These are phyloP conservation scores for Lapara coniferarum DNA, from an alignment of 2,888 invertebrate species.

Conservation along the genomic window DNA sequence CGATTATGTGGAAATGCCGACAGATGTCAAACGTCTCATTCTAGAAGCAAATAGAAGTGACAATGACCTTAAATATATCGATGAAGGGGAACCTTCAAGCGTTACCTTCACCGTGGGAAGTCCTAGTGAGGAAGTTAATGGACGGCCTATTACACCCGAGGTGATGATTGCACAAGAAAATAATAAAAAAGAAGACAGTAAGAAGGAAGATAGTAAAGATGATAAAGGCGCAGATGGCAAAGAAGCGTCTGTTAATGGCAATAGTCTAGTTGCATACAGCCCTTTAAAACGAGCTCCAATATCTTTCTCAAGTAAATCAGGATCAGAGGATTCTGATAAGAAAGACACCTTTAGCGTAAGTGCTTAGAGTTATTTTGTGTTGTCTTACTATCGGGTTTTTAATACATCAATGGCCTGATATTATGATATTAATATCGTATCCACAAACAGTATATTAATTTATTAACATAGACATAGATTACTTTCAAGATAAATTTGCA, in stretches of 20 bases:
- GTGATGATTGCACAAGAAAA: conserved; percentile 53
- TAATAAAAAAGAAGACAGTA: conserved; percentile 41
- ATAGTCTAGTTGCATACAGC: conserved; percentile 52
- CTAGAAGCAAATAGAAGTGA: conserved; percentile 42
- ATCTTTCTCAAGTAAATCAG: conserved; percentile 85
- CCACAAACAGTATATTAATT: no score
- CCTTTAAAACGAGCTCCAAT: conserved; percentile 83
- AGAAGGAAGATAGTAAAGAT: conserved; percentile 32
- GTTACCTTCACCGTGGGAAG: neutral
- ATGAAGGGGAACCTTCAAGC: conserved; percentile 15
- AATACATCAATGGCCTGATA: no score
- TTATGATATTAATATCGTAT: no score
- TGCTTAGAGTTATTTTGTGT: conserved; percentile 20
- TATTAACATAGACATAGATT: no score
- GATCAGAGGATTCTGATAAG: conserved; percentile 48
- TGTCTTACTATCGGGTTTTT: no score
- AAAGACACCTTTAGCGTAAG: conserved; percentile 46
- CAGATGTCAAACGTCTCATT: conserved; percentile 55
- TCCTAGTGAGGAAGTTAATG: conserved; percentile 27
- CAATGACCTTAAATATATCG: conserved; percentile 26
- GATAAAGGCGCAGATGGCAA: conserved; percentile 30
- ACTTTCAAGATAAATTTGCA: no score
- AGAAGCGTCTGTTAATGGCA: conserved; percentile 34
- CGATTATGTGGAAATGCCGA: conserved; percentile 75
- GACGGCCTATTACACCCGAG: conserved; percentile 65